Evolutionary conservation across 2,888 invertebrate species (phyloP).

Genomic region (Limenitis camilla): DNA sequence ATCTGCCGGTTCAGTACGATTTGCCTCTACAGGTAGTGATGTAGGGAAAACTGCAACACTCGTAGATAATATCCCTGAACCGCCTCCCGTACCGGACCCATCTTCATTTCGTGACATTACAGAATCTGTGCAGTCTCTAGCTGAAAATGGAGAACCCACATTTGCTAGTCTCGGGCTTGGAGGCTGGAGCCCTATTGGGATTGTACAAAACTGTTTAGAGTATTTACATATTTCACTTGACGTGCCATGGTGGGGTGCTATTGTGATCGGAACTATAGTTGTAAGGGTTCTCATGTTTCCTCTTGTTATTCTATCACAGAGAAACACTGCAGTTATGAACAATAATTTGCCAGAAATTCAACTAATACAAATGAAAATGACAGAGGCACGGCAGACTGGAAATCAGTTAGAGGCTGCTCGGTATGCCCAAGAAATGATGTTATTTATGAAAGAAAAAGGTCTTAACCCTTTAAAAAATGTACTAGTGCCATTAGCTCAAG

Average conservation of each 20-base stretch:
- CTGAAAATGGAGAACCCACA: conserved; percentile 81
- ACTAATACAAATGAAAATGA: conserved; percentile 86
- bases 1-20: conserved; percentile 51
- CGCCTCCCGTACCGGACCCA: conserved; percentile 62
- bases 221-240: conserved; percentile 85
- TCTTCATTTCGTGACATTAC: conserved; percentile 42
- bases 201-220: conserved; percentile 87
- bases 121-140: conserved; percentile 55
- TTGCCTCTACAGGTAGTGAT: conserved; percentile 49
- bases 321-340: conserved; percentile 85
- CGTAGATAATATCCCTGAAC: conserved; percentile 60
- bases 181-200: conserved; percentile 86
- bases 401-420: conserved; percentile 85
- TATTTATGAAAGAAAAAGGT: conserved; percentile 87
- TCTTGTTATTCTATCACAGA: conserved; percentile 86
- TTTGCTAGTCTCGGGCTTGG: conserved; percentile 88
- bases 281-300: conserved; percentile 88
- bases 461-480: conserved; percentile 87
- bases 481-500: conserved; percentile 85
- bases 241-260: conserved; percentile 95
- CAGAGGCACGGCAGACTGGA: conserved; percentile 88
- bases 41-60: conserved; percentile 40
- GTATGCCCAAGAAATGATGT: conserved; percentile 84
- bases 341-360: conserved; percentile 92
- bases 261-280: conserved; percentile 84